phyloP scores from a whole-genome alignment of 2,888 invertebrate genomes.

The Sinodicranocentrus sp. region DNA sequence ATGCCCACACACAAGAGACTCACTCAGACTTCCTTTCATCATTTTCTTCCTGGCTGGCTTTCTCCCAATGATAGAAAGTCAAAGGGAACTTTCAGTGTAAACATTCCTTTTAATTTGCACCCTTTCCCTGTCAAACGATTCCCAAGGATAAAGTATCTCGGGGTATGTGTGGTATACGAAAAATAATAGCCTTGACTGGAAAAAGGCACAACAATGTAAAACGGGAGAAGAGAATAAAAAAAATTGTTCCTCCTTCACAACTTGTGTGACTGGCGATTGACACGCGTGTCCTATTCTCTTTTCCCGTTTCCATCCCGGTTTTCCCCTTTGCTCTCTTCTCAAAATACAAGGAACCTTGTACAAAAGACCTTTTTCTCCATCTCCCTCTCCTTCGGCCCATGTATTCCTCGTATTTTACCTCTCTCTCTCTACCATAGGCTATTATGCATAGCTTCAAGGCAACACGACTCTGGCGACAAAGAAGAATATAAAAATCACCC shows the following conservation, averaged over 20 bases:
- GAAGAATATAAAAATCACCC: not conserved
- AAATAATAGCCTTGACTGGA: constrained; percentile 18
- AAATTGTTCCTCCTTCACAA: constrained; percentile 6
- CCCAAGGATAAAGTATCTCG: too few relatives aligned
- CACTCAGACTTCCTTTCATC: too few relatives aligned
- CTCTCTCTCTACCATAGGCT: not conserved
- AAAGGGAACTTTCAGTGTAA: constrained; percentile 10
- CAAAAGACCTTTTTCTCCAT: constrained; percentile 6
- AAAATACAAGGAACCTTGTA: not conserved
- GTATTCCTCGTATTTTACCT: not conserved
- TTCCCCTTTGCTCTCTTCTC: not conserved
- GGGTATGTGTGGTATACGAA: too few relatives aligned
- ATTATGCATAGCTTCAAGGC: constrained; percentile 19
- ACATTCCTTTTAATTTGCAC: constrained; percentile 15
- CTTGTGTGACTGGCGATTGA: constrained; percentile 15
- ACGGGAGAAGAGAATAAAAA: not conserved
- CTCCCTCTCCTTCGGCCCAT: not conserved
- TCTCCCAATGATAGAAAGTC: too few relatives aligned
- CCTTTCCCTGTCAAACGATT: not conserved
- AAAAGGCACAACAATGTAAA: not conserved
- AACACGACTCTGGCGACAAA: too few relatives aligned
- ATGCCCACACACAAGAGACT: too few relatives aligned
- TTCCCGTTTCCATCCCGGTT: not conserved
- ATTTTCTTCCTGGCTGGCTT: too few relatives aligned
- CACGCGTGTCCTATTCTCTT: constrained; percentile 10